A percentile compares a stretch with the other conserved stretches of the same genome.
Conservation (phyloP, 2,888 invertebrate species). For the Pimpla rufipes region DNA sequence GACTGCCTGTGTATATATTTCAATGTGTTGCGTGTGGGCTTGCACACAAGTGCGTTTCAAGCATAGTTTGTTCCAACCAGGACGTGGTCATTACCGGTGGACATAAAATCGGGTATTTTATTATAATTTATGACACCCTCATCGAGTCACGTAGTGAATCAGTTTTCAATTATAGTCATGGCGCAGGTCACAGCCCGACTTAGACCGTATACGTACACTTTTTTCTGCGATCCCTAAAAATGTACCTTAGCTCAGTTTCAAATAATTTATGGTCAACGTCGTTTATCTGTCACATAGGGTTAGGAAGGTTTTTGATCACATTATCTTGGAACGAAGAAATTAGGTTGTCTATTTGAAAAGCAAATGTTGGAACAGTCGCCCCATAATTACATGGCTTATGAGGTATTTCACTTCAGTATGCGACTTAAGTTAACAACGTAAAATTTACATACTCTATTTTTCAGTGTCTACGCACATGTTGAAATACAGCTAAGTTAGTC, state of each 20-base stretch:
- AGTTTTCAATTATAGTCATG: constrained; percentile 49
- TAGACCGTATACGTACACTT: neutral
- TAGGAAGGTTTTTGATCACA: neutral
- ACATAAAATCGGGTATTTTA: constrained; percentile 53
- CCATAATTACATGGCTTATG: neutral
- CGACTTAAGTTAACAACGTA: neutral
- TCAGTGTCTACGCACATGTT: neutral
- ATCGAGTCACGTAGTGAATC: constrained; percentile 39
- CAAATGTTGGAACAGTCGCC: neutral
- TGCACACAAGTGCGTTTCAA: constrained; percentile 18
- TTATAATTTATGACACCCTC: constrained; percentile 25
- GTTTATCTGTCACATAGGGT: no score
- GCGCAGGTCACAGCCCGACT: constrained; percentile 8
- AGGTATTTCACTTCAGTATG: neutral
- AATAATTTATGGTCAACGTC: neutral
- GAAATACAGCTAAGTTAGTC: neutral
- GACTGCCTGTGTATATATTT: neutral
- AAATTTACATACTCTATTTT: neutral
- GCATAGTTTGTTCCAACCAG: constrained; percentile 51
- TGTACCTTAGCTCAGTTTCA: neutral
- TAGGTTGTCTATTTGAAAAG: neutral
- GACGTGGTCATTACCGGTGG: constrained; percentile 45
- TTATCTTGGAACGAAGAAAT: neutral
- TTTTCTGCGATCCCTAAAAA: neutral
- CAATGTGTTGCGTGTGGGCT: constrained; percentile 10